Evolutionary conservation across 2,113 vertebrate species (phyloP).

Genomic region (Mirounga angustirostris): DNA sequence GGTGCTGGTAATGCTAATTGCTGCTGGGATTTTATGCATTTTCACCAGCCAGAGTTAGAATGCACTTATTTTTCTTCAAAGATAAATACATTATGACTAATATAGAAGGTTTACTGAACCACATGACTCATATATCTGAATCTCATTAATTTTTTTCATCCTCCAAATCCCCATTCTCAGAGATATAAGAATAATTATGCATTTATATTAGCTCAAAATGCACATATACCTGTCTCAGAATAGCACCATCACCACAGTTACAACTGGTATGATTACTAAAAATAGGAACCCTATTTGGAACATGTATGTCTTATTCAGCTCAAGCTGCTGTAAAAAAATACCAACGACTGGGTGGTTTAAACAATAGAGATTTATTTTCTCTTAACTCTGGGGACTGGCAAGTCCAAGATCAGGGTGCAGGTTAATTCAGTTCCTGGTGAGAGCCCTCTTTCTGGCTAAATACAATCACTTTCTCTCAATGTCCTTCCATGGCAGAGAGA

Average conservation of each 20-base stretch:
- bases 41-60: background rate
- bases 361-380: background rate
- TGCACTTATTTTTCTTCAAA: background rate
- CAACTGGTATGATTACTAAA: background rate
- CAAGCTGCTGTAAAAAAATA: background rate
- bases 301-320: background rate
- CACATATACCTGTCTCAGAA: background rate
- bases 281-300: background rate
- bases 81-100: background rate
- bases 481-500: background rate
- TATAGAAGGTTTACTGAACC: background rate
- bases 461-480: background rate
- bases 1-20: background rate
- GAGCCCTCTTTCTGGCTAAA: background rate
- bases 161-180: background rate
- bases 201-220: background rate
- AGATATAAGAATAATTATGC: background rate
- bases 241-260: accelerated
- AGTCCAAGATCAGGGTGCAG: background rate
- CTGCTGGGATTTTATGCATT: background rate
- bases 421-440: background rate
- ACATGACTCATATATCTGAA: background rate
- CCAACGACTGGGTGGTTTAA: background rate
- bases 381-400: background rate
- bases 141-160: background rate